phyloP scores from a whole-genome alignment of 2,888 invertebrate species.

The Volucella inanis region DNA sequence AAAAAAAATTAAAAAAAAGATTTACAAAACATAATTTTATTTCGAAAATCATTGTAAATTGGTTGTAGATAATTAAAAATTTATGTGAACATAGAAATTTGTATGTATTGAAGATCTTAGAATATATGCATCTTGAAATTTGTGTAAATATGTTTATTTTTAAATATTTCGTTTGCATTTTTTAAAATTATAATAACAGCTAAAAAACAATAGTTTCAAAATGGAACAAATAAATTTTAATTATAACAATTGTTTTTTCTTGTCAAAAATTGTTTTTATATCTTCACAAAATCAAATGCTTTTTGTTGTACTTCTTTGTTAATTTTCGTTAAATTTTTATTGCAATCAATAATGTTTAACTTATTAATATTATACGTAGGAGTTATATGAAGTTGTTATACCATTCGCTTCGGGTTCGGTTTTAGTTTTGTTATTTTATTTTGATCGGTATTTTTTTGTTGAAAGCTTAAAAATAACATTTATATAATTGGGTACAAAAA shows the following conservation, averaged over 20 bases:
- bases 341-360: too few relatives aligned
- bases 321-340: too few relatives aligned
- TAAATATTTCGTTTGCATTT: background rate
- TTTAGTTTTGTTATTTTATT: conserved; percentile 12
- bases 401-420: background rate
- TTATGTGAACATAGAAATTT: background rate
- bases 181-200: background rate
- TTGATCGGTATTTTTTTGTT: conserved; percentile 9
- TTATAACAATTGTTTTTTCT: too few relatives aligned
- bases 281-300: too few relatives aligned
- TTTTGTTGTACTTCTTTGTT: too few relatives aligned
- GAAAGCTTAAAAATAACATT: conserved; percentile 14
- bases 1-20: background rate
- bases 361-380: too few relatives aligned
- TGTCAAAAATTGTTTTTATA: too few relatives aligned
- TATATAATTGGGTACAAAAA: conserved; percentile 24
- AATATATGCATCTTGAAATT: conserved; percentile 12
- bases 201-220: background rate
- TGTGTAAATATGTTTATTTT: conserved; percentile 13
- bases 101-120: conserved; percentile 17
- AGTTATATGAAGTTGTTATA: conserved; percentile 3
- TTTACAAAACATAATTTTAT: conserved; percentile 6
- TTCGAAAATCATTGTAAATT: conserved; percentile 31
- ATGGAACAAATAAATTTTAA: background rate
- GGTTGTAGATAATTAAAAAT: conserved; percentile 38